A percentile compares a stretch with the other conserved stretches of the same genome.
Evolutionary conservation across 2,888 invertebrate genomes (phyloP).

Genomic region (Melinopterus prodromus): DNA sequence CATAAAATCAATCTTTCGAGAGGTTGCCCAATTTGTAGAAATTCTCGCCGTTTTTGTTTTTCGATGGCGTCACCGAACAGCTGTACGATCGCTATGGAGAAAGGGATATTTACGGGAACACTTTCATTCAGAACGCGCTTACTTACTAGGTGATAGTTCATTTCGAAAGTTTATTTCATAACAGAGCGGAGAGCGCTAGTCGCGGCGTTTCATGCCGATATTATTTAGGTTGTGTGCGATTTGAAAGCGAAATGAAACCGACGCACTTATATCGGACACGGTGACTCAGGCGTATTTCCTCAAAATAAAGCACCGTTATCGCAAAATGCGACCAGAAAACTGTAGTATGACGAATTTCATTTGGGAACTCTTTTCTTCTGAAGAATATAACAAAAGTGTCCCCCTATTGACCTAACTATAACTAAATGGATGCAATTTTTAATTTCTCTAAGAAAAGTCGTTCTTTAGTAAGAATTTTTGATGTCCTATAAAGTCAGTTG

Average conservation of each 20-base stretch:
- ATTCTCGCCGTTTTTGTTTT: neutral
- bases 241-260: constrained; percentile 4
- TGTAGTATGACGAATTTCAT: no score
- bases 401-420: no score
- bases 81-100: neutral
- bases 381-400: no score
- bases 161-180: constrained; percentile 4
- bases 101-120: neutral
- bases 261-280: neutral
- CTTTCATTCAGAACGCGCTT: neutral
- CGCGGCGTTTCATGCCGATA: neutral
- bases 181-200: neutral
- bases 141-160: neutral
- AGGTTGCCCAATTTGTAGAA: neutral
- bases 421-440: no score
- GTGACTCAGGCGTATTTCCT: neutral
- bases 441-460: no score
- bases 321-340: neutral
- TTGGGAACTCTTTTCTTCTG: no score
- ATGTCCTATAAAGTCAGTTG: no score
- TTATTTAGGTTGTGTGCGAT: neutral
- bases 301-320: neutral
- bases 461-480: no score
- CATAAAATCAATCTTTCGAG: neutral
- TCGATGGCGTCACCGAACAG: neutral